Evolutionary conservation across 1,140 invertebrate genomes (phyloP), one percentile per base, ranked within the genome.

Genomic region (Cotesia vestalis): DNA sequence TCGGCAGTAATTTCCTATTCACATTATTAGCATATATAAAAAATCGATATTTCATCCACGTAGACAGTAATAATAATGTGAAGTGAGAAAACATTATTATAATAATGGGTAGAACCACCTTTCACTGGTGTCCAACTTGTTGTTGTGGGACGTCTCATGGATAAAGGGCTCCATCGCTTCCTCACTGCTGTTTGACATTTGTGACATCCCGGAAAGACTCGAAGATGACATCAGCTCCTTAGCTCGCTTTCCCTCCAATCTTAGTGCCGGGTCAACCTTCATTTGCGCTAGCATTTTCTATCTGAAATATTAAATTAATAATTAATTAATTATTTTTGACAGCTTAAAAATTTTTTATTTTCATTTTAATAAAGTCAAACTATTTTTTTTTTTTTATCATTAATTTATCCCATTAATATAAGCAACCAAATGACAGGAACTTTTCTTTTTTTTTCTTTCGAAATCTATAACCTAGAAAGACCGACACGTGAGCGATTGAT

Each of bases 201-300:
- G 85, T 12, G 84, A 87, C 84, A 86, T 85, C 60, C 84, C 83
- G 34, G 84, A 86, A 67, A 86, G 79, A 76, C 85, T 87, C 63
- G 83, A 85, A 72, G 85, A 87, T 72, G 83, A 84, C 82, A 84
- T 86, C 72, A 86, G 72, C 62, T 87, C 83, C 66, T 87, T 87
- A 62, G 84, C 72, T 59, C 84, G 78, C 69, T 85, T 87, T 34
- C 79, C 81, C 68, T 85, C 80, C 70, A 84, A 73, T 64, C 84
- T 84, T 20, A 74, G 75, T 4, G 55, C 52, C 35, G 69, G 78
- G 1, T 74, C 75, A 63, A 66, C 78, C 71, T 85, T 85, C 75
- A 79, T 79, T 78, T 83, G 84, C 17, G 83, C 78, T 69, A 85
- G 68, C 82, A 84, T 86, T 59, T 64, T 83, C 75, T 69, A 82